phyloP scores from a whole-genome alignment of 92 coral and sea anemone genomes.

The Anthopleura xanthogrammica region DNA sequence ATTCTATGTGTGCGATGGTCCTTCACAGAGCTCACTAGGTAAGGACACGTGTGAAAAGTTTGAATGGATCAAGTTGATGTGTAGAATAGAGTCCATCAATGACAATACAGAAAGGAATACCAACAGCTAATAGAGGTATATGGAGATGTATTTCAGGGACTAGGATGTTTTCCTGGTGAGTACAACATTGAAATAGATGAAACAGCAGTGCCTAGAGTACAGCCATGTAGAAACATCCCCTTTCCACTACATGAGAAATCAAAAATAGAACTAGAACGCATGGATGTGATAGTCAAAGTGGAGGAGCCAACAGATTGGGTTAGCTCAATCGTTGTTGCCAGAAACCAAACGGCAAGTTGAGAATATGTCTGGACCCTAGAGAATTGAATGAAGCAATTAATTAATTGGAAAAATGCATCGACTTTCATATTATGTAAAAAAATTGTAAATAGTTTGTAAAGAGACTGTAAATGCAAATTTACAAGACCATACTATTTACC shows the following conservation, averaged over 20 bases:
- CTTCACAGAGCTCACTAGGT: neutral
- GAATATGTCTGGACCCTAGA: conserved; percentile 33
- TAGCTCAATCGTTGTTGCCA: conserved; percentile 33
- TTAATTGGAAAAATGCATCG: no score
- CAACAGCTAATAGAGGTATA: neutral
- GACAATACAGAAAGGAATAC: neutral
- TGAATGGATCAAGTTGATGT: neutral
- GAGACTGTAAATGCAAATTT: no score
- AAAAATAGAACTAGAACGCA: conserved; percentile 17
- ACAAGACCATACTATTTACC: no score
- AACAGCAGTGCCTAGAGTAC: no score
- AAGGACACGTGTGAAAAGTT: neutral
- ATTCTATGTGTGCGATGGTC: neutral
- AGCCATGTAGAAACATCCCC: neutral
- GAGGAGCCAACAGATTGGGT: conserved; percentile 34
- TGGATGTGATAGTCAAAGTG: conserved; percentile 31
- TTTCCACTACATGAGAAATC: neutral
- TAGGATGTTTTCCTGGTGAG: conserved; percentile 2
- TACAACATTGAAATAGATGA: no score
- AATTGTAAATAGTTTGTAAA: no score
- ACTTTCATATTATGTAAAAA: no score
- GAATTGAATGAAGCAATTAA: conserved; percentile 42
- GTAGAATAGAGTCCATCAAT: neutral
- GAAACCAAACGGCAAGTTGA: conserved; percentile 22
- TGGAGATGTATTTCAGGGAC: neutral